phyloP scores from a whole-genome alignment of 1,140 invertebrate genomes.

The Drosophila kanapiae region DNA sequence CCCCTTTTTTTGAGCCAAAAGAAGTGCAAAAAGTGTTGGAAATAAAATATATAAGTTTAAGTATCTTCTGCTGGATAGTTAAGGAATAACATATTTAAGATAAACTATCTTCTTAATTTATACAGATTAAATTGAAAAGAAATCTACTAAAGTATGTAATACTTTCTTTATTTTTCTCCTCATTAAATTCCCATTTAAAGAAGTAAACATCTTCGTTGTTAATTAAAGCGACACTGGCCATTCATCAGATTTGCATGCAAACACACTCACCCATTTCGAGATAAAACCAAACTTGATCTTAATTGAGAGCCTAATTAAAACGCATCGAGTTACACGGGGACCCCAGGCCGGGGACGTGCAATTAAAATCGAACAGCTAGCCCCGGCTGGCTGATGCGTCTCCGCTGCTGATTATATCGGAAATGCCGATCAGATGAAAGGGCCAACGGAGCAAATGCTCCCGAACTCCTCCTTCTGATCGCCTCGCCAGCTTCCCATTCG shows the following conservation, averaged over 20 bases:
- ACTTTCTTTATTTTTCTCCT: no score
- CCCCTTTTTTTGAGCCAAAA: no score
- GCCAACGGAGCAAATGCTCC: constrained; percentile 39
- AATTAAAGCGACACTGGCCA: constrained; percentile 7
- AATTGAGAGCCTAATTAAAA: constrained; percentile 78
- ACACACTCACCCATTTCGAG: constrained; percentile 42
- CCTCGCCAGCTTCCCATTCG: neutral
- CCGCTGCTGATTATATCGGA: constrained; percentile 75
- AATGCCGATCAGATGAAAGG: constrained; percentile 82
- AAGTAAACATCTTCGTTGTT: neutral
- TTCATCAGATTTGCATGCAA: constrained; percentile 30
- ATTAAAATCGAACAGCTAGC: constrained; percentile 78
- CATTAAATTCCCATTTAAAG: neutral
- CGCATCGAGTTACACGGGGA: constrained; percentile 74
- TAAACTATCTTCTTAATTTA: no score
- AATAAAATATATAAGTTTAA: no score
- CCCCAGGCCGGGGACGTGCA: constrained; percentile 54
- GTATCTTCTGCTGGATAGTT: no score
- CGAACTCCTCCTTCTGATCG: constrained; percentile 15
- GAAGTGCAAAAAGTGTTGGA: no score
- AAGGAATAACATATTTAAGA: no score
- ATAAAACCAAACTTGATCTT: constrained; percentile 67
- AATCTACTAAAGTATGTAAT: no score
- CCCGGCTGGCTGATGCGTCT: constrained; percentile 62
- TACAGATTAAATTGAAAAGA: no score